Evolutionary conservation across 2,113 vertebrate genomes (phyloP).

Genomic region (Odontesthes bonariensis): DNA sequence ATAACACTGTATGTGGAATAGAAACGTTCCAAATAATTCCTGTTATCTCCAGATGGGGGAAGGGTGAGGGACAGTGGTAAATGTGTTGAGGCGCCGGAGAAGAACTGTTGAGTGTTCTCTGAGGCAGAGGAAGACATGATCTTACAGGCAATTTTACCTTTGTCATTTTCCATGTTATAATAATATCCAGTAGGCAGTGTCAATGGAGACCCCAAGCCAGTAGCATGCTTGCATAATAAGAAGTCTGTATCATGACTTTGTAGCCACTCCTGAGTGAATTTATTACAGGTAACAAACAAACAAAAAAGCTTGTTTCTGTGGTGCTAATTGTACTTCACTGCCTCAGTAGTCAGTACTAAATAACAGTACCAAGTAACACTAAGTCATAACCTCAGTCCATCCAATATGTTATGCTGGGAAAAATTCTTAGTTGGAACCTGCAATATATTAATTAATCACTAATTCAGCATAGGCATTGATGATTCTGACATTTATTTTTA

Average conservation of each 20-base stretch:
- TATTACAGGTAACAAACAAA: slow-evolving; percentile 44
- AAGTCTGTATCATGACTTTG: slow-evolving; percentile 42
- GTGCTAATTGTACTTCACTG: background rate
- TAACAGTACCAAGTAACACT: too few relatives aligned
- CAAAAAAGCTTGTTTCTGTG: slow-evolving; percentile 15
- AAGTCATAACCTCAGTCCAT: too few relatives aligned
- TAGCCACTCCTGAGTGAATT: slow-evolving; percentile 38
- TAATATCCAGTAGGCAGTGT: slow-evolving; percentile 45
- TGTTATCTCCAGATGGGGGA: slow-evolving; percentile 63
- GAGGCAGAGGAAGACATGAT: background rate
- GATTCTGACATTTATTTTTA: too few relatives aligned
- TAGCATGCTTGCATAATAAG: slow-evolving; percentile 40
- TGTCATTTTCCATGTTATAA: slow-evolving; percentile 69
- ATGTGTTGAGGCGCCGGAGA: slow-evolving; percentile 29
- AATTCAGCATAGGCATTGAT: too few relatives aligned
- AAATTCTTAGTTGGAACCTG: too few relatives aligned
- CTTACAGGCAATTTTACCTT: slow-evolving; percentile 50
- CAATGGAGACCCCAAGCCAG: slow-evolving; percentile 53
- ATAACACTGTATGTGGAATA: slow-evolving; percentile 81
- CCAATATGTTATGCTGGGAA: too few relatives aligned
- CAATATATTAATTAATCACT: too few relatives aligned
- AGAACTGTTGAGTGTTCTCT: slow-evolving; percentile 58
- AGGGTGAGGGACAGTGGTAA: slow-evolving; percentile 29
- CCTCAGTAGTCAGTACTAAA: slow-evolving; percentile 2
- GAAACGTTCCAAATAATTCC: slow-evolving; percentile 70